phyloP scores from a whole-genome alignment of 64 coral and sea anemone species.

The Dendrophyllia cribrosa region DNA sequence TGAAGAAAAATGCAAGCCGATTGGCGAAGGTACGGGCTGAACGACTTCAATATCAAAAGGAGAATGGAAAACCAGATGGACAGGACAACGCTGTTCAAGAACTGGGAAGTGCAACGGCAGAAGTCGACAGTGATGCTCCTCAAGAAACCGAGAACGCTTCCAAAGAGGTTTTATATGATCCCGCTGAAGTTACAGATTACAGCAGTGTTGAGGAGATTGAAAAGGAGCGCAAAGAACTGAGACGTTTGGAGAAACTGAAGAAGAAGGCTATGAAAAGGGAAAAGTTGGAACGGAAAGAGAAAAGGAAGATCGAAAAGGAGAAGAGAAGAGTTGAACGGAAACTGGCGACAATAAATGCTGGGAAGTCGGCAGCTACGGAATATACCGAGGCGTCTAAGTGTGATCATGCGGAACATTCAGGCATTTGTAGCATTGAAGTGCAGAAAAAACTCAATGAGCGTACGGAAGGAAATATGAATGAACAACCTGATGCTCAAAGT shows the following conservation, averaged over 20 bases:
- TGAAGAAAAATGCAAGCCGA: background rate
- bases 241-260: conserved; percentile 4
- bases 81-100: background rate
- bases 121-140: background rate
- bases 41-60: background rate
- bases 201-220: background rate
- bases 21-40: background rate
- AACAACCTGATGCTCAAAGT: background rate
- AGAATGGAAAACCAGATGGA: background rate
- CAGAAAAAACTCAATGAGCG: background rate
- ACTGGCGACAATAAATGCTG: background rate
- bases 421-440: background rate
- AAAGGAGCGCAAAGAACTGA: conserved; percentile 1
- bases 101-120: too few relatives aligned
- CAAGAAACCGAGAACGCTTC: background rate
- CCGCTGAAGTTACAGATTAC: background rate
- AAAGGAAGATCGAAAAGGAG: background rate
- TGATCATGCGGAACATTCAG: background rate
- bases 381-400: background rate
- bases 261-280: conserved; percentile 9
- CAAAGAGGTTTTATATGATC: background rate
- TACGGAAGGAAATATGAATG: background rate
- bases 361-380: background rate
- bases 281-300: background rate
- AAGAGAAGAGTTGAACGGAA: background rate